Evolutionary conservation across 2,888 invertebrate genomes (phyloP), one percentile per base, ranked within the genome.

Genomic region (Dascillus cervinus): DNA sequence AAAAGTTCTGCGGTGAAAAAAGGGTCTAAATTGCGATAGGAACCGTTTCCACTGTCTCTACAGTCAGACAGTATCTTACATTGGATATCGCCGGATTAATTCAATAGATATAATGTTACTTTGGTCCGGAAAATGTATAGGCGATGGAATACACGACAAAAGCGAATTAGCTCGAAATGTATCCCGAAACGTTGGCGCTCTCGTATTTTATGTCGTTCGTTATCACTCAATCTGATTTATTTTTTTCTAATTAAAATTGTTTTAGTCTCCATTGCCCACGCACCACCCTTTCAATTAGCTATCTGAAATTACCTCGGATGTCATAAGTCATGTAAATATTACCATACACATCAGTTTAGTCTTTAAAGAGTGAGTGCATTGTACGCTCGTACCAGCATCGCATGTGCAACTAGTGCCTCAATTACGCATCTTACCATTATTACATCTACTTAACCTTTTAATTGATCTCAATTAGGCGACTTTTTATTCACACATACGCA

Each of bases 361-460:
- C 38, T 43, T 47, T 42, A 44, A 41, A 30, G 33, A 39, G 43
- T 37, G 41, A 43, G 50, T 50, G 47, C 50, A 48, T 44, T 47
- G 48, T 37, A 50, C 46, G 43, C 17, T 30, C 19, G 33, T 43
- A 46, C 46, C 43, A 47, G 46, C 44, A 49, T 44, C 36, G 44
- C 43, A 41, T 46, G 30, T 41, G 39, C 37, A 41, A 43, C 38
- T 29, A 29, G 29, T 35, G 11, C 27, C 33, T 39, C 39, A 42
- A 34, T 56, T 56, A 55, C 47, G 51, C 53, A 51, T 52, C 52
- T 56, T 50, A 52, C 53, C 52, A 49, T 49, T 49, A 55, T 56
- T 57, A 55, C 56, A 56, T 57, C 51, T 56, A 58, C 47, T 60
- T 60, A 60, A 60, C 60, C 60, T 51, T 52, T 53, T 55, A 60